Base-by-base conservation (phyloP, 1,140 invertebrate genomes). In the Sipha flava region DNA sequence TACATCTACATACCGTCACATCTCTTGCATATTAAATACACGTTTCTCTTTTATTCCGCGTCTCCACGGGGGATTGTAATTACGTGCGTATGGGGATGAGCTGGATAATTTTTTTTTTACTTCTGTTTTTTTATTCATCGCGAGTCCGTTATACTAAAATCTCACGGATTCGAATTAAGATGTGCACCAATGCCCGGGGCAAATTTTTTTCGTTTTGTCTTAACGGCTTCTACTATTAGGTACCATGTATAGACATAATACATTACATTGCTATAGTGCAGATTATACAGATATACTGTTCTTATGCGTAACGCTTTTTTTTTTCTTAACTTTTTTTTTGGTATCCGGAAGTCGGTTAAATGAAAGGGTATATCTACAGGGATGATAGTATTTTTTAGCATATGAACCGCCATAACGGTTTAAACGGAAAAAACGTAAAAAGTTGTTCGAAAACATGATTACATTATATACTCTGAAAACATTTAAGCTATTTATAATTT, bases 11-110 rank as follows among this genome's bases (percentile, higher is more conserved):
- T 45, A 34, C 68, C 26, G 47, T 54, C 72, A 54, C 72, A 37
- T 75, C 72, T 75, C 72, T 75, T 52, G 72, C 72, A 75, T 75
- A 75, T 75, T 75, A 75, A 75, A 75, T 75, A 75, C 45, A 10
- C 29, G 70, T 29, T 31, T 49, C 45, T 72, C 23, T 72, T 47
- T 72, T 47, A 23, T 16, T 3, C 26, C 49, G 40, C n/a, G 0
- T 54, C 72, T 54, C 72, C 72, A 54, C 72, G 49, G 72, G 72
- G 72, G 72, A 23, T 54, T 29, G 72, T 75, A 75, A 75, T 75
- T 75, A 75, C 52, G 49, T 40, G 34, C 59, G 26, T 66, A 40
- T 66, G 49, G 72, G 72, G 72, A 75, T 75, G 72, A 75, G 47
- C 31, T 9, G 26, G 40, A 31, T 23, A 66, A 21, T 23, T 73